Percentiles rank a stretch among this genome's conserved stretches.
Evolutionary conservation across 2,888 invertebrate species (phyloP).

Genomic region (Nemotelus pantherinus): DNA sequence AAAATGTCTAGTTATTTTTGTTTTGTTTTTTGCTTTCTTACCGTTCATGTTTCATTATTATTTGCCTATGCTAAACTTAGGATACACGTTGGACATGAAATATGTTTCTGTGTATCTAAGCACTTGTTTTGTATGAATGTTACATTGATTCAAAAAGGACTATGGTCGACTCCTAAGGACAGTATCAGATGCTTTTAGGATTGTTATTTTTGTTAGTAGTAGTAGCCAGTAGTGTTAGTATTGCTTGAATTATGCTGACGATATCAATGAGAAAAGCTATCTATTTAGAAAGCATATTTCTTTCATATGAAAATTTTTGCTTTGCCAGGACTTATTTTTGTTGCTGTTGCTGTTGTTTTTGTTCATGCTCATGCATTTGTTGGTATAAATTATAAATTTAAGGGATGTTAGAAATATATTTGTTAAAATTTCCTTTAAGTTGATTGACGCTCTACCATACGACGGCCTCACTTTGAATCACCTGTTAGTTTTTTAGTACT

Average conservation of each 20-base stretch:
- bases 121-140: too few species aligned
- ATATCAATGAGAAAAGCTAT: not conserved
- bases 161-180: too few species aligned
- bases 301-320: not conserved
- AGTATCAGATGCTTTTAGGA: not conserved
- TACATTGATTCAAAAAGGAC: too few species aligned
- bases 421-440: too few species aligned
- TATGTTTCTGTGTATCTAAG: not conserved
- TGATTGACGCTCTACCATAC: too few species aligned
- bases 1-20: not conserved
- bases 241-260: not conserved
- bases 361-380: too few species aligned
- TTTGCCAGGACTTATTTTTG: too few species aligned
- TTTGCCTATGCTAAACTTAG: not conserved
- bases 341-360: too few species aligned
- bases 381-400: too few species aligned
- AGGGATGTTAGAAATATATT: too few species aligned
- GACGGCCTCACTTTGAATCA: too few species aligned
- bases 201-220: not conserved
- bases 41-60: slow-evolving; percentile 20
- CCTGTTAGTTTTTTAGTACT: too few species aligned
- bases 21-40: slow-evolving; percentile 6
- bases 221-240: not conserved
- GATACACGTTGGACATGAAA: not conserved
- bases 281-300: not conserved